Base-by-base conservation (phyloP, 2,888 invertebrate genomes). In the Zelleria hepariella region DNA sequence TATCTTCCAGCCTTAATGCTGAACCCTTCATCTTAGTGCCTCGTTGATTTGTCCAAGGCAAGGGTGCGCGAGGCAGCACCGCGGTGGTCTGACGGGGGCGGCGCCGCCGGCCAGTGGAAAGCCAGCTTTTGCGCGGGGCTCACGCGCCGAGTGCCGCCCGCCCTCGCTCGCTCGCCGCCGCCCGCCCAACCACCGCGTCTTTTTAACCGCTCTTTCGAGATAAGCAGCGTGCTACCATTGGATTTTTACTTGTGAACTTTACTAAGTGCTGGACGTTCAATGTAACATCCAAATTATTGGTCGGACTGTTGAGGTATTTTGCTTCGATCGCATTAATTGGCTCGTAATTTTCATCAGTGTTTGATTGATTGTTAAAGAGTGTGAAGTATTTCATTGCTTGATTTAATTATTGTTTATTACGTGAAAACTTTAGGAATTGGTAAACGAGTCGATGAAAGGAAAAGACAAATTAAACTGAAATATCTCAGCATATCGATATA, bases 21-120 rank as follows among this genome's bases (percentile, higher is more conserved):
- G n/a, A n/a, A n/a, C n/a, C n/a, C n/a, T n/a, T n/a, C n/a, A n/a
- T n/a, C n/a, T n/a, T n/a, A n/a, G n/a, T n/a, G n/a, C n/a, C n/a
- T n/a, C n/a, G n/a, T n/a, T n/a, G n/a, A n/a, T n/a, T n/a, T n/a
- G n/a, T n/a, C n/a, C n/a, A 18, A 51, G 23, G 51, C 51, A 51
- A 26, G 54, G 54, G 54, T 60, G 57, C 61, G 70, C 69, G 73
- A 68, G 68, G 70, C 65, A 67, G 67, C 32, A 42, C 32, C 67
- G 74, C 72, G 74, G 65, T 64, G 63, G 69, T 69, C 67, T 68
- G 70, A 73, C 68, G 71, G 68, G 70, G 67, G 65, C 67, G 65
- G 64, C 67, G 64, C 69, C 66, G 64, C 69, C 71, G 70, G 75
- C 72, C 86, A 87, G 87, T 86, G 82, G 74, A 72, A 72, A 68